A percentile compares a stretch with the other conserved stretches of the same genome.
These are phyloP conservation scores for Tachina lurida DNA, from an alignment of 2,888 invertebrate species.

Conservation along the genomic window DNA sequence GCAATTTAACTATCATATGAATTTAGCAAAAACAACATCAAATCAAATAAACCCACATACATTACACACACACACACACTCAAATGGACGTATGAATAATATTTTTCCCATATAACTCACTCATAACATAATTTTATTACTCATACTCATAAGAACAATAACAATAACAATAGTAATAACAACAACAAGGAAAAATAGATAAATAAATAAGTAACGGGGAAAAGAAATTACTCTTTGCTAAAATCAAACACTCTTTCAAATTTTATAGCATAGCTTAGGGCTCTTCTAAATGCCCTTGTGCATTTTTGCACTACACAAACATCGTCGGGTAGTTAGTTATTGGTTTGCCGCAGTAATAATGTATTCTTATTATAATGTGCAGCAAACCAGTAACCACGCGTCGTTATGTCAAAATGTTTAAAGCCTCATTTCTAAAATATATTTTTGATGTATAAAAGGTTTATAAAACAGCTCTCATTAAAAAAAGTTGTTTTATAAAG, in stretches of 20 bases:
- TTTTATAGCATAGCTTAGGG: constrained; percentile 68
- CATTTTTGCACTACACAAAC: not conserved
- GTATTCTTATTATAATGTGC: no score
- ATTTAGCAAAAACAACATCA: not conserved
- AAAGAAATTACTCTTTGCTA: not conserved
- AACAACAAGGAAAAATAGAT: not conserved
- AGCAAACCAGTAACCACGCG: no score
- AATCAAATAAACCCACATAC: not conserved
- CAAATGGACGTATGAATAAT: constrained; percentile 57
- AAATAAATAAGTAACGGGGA: not conserved
- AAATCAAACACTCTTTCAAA: not conserved
- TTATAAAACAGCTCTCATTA: no score
- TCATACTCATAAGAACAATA: constrained; percentile 46
- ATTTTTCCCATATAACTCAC: constrained; percentile 12
- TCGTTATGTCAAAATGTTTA: not conserved
- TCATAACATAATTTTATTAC: constrained; percentile 27
- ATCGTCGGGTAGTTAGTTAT: no score
- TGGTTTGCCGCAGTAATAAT: no score
- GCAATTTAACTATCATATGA: constrained; percentile 15
- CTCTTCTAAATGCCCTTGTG: constrained; percentile 30
- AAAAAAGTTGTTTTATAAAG: no score
- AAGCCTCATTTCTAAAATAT: no score
- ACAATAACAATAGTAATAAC: not conserved
- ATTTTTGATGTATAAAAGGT: no score
- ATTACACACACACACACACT: not conserved